Percentiles rank a stretch among this genome's conserved stretches.
Evolutionary conservation across 2,888 invertebrate species (phyloP).

Genomic region (Dryadula phaetusa): DNA sequence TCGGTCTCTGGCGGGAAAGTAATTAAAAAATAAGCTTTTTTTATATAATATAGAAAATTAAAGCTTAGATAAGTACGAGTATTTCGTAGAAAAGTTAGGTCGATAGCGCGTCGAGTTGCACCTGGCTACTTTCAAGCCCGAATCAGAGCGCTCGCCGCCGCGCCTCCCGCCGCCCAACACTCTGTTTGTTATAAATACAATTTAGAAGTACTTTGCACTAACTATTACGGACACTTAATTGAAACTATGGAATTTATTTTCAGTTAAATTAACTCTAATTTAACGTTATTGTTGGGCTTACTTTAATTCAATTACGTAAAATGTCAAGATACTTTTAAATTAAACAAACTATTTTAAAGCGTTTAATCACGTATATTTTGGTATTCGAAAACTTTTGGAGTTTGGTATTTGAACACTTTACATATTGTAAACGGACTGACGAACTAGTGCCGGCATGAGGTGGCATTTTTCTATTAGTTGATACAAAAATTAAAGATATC

Average conservation of each 20-base stretch:
- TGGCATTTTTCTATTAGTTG: too few relatives aligned
- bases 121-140: slow-evolving; percentile 7
- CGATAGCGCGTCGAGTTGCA: slow-evolving; percentile 5
- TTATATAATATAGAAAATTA: neutral
- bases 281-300: neutral
- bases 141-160: neutral
- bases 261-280: neutral
- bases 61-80: neutral
- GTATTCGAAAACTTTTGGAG: too few relatives aligned
- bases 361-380: too few relatives aligned
- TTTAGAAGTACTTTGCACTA: slow-evolving; percentile 6
- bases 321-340: too few relatives aligned
- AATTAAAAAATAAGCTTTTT: neutral
- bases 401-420: too few relatives aligned
- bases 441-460: too few relatives aligned
- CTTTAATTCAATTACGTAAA: too few relatives aligned
- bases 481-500: too few relatives aligned
- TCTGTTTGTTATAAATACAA: slow-evolving; percentile 10
- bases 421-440: too few relatives aligned
- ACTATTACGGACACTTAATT: neutral
- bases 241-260: slow-evolving; percentile 3
- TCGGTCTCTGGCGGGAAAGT: too few relatives aligned
- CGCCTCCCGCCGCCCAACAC: neutral
- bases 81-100: slow-evolving; percentile 5
- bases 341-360: too few relatives aligned